Percentiles rank a stretch among this genome's conserved stretches.
Conservation (phyloP, 2,113 vertebrate species). For the Cariama cristata region DNA sequence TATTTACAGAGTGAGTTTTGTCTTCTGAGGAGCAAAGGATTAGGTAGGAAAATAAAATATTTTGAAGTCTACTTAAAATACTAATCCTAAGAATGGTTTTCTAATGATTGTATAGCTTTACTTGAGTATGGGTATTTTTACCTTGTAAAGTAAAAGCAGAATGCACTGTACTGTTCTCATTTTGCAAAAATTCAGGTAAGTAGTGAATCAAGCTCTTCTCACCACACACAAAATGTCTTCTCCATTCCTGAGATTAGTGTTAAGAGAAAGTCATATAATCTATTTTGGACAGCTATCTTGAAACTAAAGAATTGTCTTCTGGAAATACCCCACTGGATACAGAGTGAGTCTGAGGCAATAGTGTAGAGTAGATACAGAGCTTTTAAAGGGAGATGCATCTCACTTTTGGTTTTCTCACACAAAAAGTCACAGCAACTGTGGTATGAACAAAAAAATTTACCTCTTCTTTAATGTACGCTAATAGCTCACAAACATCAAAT, state of each 20-base stretch:
- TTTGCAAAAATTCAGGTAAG: background rate
- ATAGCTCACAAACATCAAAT: background rate
- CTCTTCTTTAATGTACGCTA: background rate
- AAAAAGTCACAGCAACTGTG: fast-evolving
- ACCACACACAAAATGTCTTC: background rate
- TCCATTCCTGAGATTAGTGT: background rate
- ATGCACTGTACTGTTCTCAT: background rate
- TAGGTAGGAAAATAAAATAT: background rate
- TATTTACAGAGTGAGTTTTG: background rate
- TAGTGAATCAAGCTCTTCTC: background rate
- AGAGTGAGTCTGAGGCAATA: background rate
- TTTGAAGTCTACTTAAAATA: background rate
- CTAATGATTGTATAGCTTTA: background rate
- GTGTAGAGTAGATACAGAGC: background rate
- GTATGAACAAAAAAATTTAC: background rate
- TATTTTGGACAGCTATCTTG: background rate
- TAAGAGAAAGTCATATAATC: background rate
- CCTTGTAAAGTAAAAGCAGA: background rate
- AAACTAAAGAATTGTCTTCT: background rate
- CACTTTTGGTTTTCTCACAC: background rate
- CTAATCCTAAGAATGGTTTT: background rate
- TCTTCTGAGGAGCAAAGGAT: background rate
- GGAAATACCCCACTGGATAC: background rate
- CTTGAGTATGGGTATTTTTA: background rate
- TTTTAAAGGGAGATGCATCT: background rate